Base-by-base conservation (phyloP, 1,140 invertebrate species). In the Charaxes varanes region DNA sequence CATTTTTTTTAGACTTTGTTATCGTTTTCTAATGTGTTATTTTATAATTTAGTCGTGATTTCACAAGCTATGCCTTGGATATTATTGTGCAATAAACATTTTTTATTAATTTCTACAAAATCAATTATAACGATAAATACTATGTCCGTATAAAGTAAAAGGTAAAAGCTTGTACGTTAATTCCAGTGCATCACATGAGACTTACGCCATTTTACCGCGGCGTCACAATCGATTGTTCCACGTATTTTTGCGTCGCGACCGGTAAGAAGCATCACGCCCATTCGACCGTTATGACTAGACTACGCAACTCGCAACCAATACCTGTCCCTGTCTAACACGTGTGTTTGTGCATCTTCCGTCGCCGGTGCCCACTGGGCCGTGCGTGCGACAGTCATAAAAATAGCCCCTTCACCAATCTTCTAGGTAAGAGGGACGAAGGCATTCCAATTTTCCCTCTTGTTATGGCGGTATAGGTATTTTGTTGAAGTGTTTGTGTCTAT, bases 221-320 rank as follows among this genome's bases (percentile, higher is more conserved):
- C 51, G 60, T 52, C 32, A 22, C 40, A 58, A 78, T 74, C 71
- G 73, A 80, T 82, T 82, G 76, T 80, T 68, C 71, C 62, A 66
- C 68, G 76, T 82, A 82, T 82, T 82, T 82, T 82, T 82, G 76
- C 77, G 64, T 74, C 69, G 64, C 68, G 65, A 66, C 72, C 65
- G 71, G 78, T 78, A 82, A 82, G 78, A 82, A 82, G 73, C 73
- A 80, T 80, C 73, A 80, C 78, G 78, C 78, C 78, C 78, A 82
- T 82, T 82, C 78, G 78, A 82, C 76, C 78, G 78, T 82, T 82
- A 82, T 79, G 78, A 78, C 71, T 78, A 62, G 60, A 65, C 32
- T 51, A 66, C 77, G 73, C 62, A 71, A 69, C 67, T 57, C 57
- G 64, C 67, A 59, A 67, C 62, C 62, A 66, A 64, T 50, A 70